Evolutionary conservation across 53 echinoderm and acorn worm species (phyloP).

Genomic region (Zoroaster sp.): DNA sequence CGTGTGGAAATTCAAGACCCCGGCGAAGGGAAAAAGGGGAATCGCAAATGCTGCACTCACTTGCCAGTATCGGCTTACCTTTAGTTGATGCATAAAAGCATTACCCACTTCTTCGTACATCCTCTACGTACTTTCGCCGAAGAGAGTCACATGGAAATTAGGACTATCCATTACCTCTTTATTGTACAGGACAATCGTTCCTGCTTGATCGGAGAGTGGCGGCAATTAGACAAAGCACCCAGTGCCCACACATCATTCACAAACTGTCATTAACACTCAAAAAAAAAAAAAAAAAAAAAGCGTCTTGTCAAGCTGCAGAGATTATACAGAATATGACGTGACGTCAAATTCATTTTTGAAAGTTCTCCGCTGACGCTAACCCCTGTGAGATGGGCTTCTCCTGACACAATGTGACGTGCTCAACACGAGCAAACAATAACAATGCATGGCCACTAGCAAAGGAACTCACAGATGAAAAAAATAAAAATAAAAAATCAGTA

Average conservation of each 20-base stretch:
- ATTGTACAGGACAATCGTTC: neutral
- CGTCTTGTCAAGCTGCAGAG: too few species aligned
- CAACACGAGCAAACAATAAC: too few species aligned
- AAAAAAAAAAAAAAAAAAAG: too few species aligned
- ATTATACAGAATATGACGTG: too few species aligned
- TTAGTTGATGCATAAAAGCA: neutral
- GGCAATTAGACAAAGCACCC: neutral
- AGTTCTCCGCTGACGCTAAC: too few species aligned
- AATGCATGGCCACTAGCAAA: too few species aligned
- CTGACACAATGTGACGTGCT: too few species aligned
- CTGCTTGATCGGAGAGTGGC: neutral
- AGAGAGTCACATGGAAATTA: neutral
- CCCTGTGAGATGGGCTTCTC: too few species aligned
- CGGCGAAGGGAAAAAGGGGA: neutral
- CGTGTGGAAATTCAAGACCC: constrained; percentile 14
- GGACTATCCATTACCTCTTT: neutral
- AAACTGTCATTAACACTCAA: too few species aligned
- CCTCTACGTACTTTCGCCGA: neutral
- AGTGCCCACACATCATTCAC: neutral
- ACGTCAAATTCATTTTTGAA: too few species aligned
- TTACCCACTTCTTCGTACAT: neutral
- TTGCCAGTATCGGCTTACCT: neutral
- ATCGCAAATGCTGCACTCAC: neutral
- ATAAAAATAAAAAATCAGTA: too few species aligned
- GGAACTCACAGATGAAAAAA: too few species aligned